These are phyloP conservation scores for Bruchidius siliquastri DNA, from an alignment of 2,888 invertebrate species.

Conservation along the genomic window DNA sequence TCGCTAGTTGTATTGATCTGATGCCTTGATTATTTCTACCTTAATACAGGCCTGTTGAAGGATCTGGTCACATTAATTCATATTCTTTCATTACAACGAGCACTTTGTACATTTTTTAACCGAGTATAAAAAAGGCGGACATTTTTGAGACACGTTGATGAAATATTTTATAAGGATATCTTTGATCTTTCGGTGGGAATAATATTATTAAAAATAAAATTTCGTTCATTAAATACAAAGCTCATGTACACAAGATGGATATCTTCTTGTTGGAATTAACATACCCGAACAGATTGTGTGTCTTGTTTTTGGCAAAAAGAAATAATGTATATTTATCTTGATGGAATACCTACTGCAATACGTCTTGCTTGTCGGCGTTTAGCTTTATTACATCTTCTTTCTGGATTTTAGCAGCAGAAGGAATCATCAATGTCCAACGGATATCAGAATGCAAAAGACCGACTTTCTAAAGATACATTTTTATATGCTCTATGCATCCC, in stretches of 20 bases:
- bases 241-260: constrained; percentile 6
- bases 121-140: constrained; percentile 1
- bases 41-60: not conserved
- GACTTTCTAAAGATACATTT: too few relatives aligned
- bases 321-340: not conserved
- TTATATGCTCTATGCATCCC: too few relatives aligned
- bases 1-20: too few relatives aligned
- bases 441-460: too few relatives aligned
- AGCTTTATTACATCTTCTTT: not conserved
- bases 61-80: not conserved
- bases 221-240: constrained; percentile 9
- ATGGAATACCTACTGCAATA: not conserved
- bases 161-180: constrained; percentile 3
- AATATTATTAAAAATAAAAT: constrained; percentile 8
- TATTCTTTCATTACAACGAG: constrained; percentile 1
- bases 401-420: not conserved
- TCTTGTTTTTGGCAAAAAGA: not conserved
- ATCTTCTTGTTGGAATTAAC: constrained; percentile 8
- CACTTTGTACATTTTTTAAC: not conserved
- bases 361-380: not conserved
- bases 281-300: constrained; percentile 2
- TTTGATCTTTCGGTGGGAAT: constrained; percentile 6
- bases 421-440: not conserved
- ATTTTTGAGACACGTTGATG: constrained; percentile 2
- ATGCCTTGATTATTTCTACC: not conserved